These are phyloP conservation scores for Vireo altiloquus DNA, from an alignment of 2,113 vertebrate genomes.

Conservation along the genomic window DNA sequence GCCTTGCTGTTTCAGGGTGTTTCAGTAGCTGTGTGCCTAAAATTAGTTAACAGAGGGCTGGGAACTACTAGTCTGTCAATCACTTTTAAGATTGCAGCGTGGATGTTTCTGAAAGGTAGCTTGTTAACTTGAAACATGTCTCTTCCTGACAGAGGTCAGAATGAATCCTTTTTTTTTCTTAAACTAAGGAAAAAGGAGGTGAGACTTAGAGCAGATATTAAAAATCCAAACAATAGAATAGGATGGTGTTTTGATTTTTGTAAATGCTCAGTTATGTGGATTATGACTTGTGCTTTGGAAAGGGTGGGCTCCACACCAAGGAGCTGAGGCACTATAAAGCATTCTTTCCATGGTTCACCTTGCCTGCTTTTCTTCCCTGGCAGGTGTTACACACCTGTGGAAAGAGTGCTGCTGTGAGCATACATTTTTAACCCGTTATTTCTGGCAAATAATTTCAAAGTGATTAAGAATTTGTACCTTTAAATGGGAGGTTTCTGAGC, in stretches of 20 bases:
- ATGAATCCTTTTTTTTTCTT: neutral
- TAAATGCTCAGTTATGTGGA: neutral
- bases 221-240: neutral
- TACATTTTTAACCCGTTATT: neutral
- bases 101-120: neutral
- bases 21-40: neutral
- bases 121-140: neutral
- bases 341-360: neutral
- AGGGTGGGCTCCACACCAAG: neutral
- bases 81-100: neutral
- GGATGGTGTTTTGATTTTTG: rapidly evolving
- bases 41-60: neutral
- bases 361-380: neutral
- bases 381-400: neutral
- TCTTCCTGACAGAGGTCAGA: neutral
- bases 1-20: neutral
- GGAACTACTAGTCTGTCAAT: neutral
- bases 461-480: neutral
- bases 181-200: neutral
- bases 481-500: neutral
- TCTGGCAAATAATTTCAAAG: neutral
- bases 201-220: neutral
- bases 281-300: neutral
- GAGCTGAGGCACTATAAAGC: neutral
- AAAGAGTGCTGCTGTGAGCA: neutral